Percentiles rank a stretch among this genome's conserved stretches.
phyloP scores from a whole-genome alignment of 1,140 invertebrate genomes.

The Aphidius gifuensis region DNA sequence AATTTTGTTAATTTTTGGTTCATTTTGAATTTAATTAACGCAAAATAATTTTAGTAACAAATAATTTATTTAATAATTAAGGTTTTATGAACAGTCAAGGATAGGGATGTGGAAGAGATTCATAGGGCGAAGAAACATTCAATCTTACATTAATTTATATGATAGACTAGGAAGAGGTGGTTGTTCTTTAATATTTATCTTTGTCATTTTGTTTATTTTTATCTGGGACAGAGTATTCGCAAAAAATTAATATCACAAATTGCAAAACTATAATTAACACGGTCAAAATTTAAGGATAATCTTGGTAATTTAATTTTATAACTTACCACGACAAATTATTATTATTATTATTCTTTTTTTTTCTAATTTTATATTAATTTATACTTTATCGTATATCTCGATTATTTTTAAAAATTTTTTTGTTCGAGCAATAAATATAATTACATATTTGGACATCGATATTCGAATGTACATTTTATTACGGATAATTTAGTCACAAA shows the following conservation, averaged over 20 bases:
- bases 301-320: slow-evolving; percentile 14
- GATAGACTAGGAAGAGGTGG: slow-evolving; percentile 24
- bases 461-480: slow-evolving; percentile 18
- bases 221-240: slow-evolving; percentile 16
- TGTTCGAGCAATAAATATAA: slow-evolving; percentile 9
- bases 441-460: slow-evolving; percentile 22
- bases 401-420: neutral
- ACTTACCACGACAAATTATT: slow-evolving; percentile 8
- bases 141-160: slow-evolving; percentile 24
- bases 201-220: slow-evolving; percentile 14
- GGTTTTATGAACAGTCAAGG: too few relatives aligned
- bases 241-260: slow-evolving; percentile 51
- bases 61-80: too few relatives aligned
- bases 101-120: slow-evolving; percentile 3
- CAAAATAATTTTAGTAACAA: too few relatives aligned
- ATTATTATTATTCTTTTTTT: slow-evolving; percentile 3
- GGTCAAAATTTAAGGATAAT: slow-evolving; percentile 43
- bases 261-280: slow-evolving; percentile 43
- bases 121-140: slow-evolving; percentile 12
- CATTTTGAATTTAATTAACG: neutral
- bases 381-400: too few relatives aligned
- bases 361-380: neutral
- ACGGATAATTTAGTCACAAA: slow-evolving; percentile 14
- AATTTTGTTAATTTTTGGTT: slow-evolving; percentile 1
- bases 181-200: slow-evolving; percentile 14